A percentile compares a stretch with the other conserved stretches of the same genome.
Conservation (phyloP, 2,113 vertebrate species). For the Dicaeum eximium region DNA sequence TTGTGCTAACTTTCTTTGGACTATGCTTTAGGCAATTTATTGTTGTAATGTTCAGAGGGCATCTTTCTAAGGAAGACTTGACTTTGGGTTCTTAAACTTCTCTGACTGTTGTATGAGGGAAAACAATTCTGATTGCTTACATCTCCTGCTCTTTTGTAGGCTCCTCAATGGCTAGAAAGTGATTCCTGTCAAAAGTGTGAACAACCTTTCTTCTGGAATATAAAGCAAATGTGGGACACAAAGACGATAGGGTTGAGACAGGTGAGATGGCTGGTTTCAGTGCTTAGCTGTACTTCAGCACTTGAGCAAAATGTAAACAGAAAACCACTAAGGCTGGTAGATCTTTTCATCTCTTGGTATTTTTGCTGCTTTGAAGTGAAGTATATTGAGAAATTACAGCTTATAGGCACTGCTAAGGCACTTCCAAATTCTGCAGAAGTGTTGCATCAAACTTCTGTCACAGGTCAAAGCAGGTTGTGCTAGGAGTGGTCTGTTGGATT, state of each 20-base stretch:
- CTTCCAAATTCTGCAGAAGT: not conserved
- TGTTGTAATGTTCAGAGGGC: not conserved
- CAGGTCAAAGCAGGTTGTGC: not conserved
- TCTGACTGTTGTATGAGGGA: not conserved
- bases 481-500: not conserved
- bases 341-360: not conserved
- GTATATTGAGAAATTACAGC: not conserved
- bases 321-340: not conserved
- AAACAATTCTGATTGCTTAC: not conserved
- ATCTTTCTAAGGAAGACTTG: not conserved
- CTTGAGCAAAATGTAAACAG: not conserved
- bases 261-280: slow-evolving; percentile 67
- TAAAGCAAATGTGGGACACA: slow-evolving; percentile 99
- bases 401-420: not conserved
- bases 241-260: slow-evolving; percentile 92
- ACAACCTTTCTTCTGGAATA: slow-evolving; percentile 98
- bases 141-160: slow-evolving; percentile 69
- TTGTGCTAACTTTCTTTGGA: not conserved
- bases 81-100: not conserved
- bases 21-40: not conserved
- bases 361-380: slow-evolving; percentile 13
- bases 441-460: not conserved
- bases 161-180: slow-evolving; percentile 94
- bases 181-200: slow-evolving; percentile 98
- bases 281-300: not conserved